Conservation (phyloP, 2,888 invertebrate genomes). For the Cheilosia vulpina region DNA sequence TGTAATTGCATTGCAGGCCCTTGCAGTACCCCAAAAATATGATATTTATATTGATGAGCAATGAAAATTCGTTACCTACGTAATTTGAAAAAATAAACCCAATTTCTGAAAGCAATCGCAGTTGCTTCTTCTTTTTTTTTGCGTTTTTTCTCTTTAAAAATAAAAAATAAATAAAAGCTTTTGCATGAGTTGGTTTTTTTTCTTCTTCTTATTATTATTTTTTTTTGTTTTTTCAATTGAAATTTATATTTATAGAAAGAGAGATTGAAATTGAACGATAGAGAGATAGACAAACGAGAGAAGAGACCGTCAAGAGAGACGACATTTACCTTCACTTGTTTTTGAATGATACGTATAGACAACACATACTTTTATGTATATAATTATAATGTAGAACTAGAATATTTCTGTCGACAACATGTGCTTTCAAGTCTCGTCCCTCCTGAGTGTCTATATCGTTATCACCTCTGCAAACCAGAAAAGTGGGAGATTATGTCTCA, state of each 20-base stretch:
- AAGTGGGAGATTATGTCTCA: slow-evolving; percentile 85
- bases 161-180: slow-evolving; percentile 73
- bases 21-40: slow-evolving; percentile 36
- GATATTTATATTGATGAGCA: slow-evolving; percentile 47
- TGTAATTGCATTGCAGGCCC: slow-evolving; percentile 59
- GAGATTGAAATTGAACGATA: slow-evolving; percentile 68
- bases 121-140: slow-evolving; percentile 25
- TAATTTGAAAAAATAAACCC: slow-evolving; percentile 36
- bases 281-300: slow-evolving; percentile 53
- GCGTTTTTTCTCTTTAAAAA: slow-evolving; percentile 37
- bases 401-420: slow-evolving; percentile 43
- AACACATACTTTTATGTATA: slow-evolving; percentile 10
- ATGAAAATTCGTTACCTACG: slow-evolving; percentile 34
- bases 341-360: slow-evolving; percentile 47
- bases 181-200: slow-evolving; percentile 57
- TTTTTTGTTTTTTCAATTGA: slow-evolving; percentile 54
- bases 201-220: slow-evolving; percentile 25
- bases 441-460: slow-evolving; percentile 24
- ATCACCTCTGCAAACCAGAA: slow-evolving; percentile 44
- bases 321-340: slow-evolving; percentile 36
- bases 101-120: slow-evolving; percentile 31
- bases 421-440: slow-evolving; percentile 19
- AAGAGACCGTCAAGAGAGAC: slow-evolving; percentile 38
- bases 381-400: slow-evolving; percentile 50
- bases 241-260: slow-evolving; percentile 44